phyloP scores from a whole-genome alignment of 2,797 vertebrate genomes.

The Peromyscus melanophrys region DNA sequence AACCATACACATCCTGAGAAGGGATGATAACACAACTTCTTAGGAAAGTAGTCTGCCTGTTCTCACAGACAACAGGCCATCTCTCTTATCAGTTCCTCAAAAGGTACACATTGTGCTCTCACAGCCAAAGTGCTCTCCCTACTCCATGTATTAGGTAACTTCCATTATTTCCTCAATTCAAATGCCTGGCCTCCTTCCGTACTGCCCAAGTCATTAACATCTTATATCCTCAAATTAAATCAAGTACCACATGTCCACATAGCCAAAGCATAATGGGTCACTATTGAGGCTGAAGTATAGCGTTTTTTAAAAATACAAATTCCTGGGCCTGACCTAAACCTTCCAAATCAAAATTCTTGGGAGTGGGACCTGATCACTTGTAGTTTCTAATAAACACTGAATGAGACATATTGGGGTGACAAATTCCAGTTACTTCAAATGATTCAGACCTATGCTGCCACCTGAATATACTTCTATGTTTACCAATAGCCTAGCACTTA shows the following conservation, averaged over 20 bases:
- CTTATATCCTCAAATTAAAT: neutral
- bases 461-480: neutral
- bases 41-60: neutral
- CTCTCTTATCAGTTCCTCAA: neutral
- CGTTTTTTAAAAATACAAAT: neutral
- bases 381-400: neutral
- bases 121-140: neutral
- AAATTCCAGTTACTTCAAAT: neutral
- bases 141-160: neutral
- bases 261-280: neutral
- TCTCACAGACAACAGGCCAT: neutral
- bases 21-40: neutral
- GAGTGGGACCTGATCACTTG: neutral
- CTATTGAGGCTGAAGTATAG: neutral
- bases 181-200: neutral
- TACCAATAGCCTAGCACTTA: neutral
- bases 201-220: neutral
- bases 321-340: neutral
- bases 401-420: neutral
- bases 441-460: neutral
- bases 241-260: neutral
- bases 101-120: neutral
- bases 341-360: neutral
- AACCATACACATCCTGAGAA: neutral
- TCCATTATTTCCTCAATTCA: slow-evolving; percentile 2